These are phyloP conservation scores for Lagopus muta DNA, from an alignment of 2,113 vertebrate species.

Conservation along the genomic window DNA sequence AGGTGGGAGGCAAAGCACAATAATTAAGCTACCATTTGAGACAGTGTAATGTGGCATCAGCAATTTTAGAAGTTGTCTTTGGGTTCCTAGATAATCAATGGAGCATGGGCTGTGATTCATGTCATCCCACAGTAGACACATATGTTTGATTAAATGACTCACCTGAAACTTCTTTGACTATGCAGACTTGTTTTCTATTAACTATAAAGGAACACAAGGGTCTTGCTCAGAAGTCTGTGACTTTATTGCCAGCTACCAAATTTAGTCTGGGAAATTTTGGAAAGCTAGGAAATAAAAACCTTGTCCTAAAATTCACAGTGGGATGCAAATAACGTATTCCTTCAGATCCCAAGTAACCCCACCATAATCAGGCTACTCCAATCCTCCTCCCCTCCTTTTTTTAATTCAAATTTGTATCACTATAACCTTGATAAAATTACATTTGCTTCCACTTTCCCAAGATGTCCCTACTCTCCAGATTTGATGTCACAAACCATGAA, in stretches of 20 bases:
- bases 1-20: neutral
- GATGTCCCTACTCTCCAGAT: neutral
- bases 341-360: neutral
- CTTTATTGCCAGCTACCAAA: neutral
- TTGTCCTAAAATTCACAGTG: neutral
- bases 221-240: neutral
- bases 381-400: neutral
- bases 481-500: neutral
- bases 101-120: neutral
- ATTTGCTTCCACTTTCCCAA: neutral
- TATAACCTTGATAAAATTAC: neutral
- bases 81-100: neutral
- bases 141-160: conserved; percentile 26
- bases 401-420: neutral
- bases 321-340: neutral
- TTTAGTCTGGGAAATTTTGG: neutral
- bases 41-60: neutral
- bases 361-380: neutral
- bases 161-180: neutral
- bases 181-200: neutral
- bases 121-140: neutral
- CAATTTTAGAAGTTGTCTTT: neutral
- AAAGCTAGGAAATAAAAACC: neutral
- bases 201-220: neutral
- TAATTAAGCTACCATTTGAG: conserved; percentile 1